Evolutionary conservation across 2,888 invertebrate genomes (phyloP).

Genomic region (Patella pellucida): DNA sequence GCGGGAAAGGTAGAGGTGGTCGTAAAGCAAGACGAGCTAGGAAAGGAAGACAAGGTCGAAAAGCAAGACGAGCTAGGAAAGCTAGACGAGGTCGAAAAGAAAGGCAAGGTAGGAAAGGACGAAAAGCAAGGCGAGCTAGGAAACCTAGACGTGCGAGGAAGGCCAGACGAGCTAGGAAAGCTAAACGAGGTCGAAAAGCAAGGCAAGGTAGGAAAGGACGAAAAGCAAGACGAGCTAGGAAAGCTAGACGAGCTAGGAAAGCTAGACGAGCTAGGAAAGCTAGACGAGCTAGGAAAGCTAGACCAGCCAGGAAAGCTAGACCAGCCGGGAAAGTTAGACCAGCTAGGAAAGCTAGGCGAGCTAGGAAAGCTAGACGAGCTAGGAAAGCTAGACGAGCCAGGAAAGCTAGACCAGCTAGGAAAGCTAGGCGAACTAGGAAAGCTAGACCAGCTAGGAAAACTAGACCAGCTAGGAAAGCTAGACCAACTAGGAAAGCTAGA

Average conservation of each 20-base stretch:
- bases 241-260: neutral
- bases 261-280: neutral
- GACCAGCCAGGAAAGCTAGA: neutral
- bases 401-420: neutral
- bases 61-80: neutral
- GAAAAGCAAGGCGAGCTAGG: neutral
- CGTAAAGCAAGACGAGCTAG: neutral
- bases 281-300: neutral
- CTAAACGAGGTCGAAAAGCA: neutral
- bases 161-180: too few relatives aligned
- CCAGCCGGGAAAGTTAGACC: neutral
- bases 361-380: neutral
- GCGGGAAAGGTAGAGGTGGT: neutral
- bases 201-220: neutral
- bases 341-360: neutral
- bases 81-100: neutral
- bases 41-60: neutral
- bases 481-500: neutral
- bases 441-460: neutral
- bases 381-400: neutral
- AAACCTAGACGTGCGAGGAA: too few relatives aligned
- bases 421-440: neutral
- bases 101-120: neutral
- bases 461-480: neutral
- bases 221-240: neutral